Percentiles rank a stretch among this genome's conserved stretches.
phyloP scores from a whole-genome alignment of 1,140 invertebrate genomes.

The Bombus haemorrhoidalis region DNA sequence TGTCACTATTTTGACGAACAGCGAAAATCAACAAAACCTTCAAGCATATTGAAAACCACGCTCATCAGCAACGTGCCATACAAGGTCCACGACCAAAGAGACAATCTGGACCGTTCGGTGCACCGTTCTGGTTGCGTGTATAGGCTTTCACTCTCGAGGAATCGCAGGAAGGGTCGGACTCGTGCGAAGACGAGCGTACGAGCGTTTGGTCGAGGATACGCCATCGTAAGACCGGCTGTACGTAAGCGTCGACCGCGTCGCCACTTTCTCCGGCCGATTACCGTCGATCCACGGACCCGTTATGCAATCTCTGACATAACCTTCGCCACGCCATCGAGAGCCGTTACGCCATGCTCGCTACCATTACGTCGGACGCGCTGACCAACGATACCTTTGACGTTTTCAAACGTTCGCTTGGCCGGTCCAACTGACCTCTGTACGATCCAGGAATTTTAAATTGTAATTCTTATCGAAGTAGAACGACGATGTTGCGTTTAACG shows the following conservation, averaged over 20 bases:
- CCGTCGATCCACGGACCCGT: constrained; percentile 67
- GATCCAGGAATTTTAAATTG: too few relatives aligned
- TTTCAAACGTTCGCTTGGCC: background rate
- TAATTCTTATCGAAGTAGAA: too few relatives aligned
- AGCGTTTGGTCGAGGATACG: constrained; percentile 23
- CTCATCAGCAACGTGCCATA: background rate
- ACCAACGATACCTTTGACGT: background rate
- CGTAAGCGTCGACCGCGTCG: constrained; percentile 7
- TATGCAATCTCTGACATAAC: constrained; percentile 83
- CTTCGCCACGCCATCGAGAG: constrained; percentile 78
- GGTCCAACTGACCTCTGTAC: too few relatives aligned
- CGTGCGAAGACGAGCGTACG: constrained; percentile 30
- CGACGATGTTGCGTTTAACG: too few relatives aligned
- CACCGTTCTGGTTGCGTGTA: constrained; percentile 49
- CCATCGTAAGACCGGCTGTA: constrained; percentile 40
- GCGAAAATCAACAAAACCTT: too few relatives aligned
- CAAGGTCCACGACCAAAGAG: background rate
- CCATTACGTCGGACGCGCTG: constrained; percentile 54
- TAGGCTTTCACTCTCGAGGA: constrained; percentile 70
- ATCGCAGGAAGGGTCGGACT: background rate
- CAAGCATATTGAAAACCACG: background rate
- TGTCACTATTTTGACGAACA: too few relatives aligned
- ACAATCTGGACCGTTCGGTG: constrained; percentile 58
- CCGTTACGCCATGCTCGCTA: constrained; percentile 77
- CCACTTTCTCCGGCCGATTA: constrained; percentile 76